Evolutionary conservation across 2,797 vertebrate genomes (phyloP).

Genomic region (Cichlasoma orientale): DNA sequence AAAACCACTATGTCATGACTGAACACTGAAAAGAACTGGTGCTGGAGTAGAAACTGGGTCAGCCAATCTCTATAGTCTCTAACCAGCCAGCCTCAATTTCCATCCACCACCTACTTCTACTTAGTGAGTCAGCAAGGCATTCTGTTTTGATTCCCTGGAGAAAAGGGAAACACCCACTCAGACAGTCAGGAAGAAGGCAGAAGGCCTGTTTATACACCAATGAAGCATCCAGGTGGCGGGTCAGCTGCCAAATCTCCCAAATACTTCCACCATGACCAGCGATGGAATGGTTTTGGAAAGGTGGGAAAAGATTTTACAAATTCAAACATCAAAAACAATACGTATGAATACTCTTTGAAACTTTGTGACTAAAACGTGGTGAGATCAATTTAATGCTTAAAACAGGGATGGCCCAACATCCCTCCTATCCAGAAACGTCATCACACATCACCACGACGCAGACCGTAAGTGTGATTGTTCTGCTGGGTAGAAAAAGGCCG

Average conservation of each 20-base stretch:
- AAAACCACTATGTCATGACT: slow-evolving; percentile 67
- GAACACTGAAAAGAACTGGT: slow-evolving; percentile 65
- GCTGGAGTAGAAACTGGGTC: slow-evolving; percentile 75
- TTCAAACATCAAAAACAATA: neutral
- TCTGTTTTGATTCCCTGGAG: slow-evolving; percentile 43
- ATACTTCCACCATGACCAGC: neutral
- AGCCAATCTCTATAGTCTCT: slow-evolving; percentile 71
- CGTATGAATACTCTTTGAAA: too few species aligned
- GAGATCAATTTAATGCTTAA: neutral
- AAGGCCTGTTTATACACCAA: slow-evolving; percentile 16
- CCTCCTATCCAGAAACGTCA: neutral
- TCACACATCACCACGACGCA: too few species aligned
- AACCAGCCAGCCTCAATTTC: slow-evolving; percentile 68
- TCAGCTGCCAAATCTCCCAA: neutral
- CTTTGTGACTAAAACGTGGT: too few species aligned
- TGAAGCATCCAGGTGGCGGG: slow-evolving; percentile 9
- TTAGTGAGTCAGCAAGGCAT: slow-evolving; percentile 70
- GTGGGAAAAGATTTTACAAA: neutral
- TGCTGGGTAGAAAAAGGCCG: too few species aligned
- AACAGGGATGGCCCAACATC: neutral
- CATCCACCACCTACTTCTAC: slow-evolving; percentile 70
- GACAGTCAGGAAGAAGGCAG: slow-evolving; percentile 34
- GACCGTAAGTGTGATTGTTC: too few species aligned
- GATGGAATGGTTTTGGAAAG: neutral
- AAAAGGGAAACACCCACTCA: slow-evolving; percentile 50